Evolutionary conservation across 2,888 invertebrate genomes (phyloP), one percentile per base, ranked within the genome.

Genomic region (Parnassius glacialis): DNA sequence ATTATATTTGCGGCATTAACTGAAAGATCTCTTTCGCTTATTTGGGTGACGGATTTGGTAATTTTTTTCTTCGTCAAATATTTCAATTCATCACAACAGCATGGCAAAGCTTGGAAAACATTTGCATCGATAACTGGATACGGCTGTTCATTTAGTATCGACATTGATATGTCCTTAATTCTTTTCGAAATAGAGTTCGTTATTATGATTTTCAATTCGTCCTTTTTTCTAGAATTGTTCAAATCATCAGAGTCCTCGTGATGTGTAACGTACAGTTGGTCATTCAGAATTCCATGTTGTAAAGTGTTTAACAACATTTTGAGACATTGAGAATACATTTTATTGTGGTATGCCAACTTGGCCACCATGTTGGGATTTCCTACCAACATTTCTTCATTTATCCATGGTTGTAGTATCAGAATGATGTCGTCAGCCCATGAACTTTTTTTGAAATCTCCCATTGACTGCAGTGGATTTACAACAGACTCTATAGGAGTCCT

Each of bases 381-480:
- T 3, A 68, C 65, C 11, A 90, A 70, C 45, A 74, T 73, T 10
- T 81, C 78, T 64, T 83, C 79, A 25, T 80, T 80, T 12, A 90
- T 80, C 88, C 89, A 90, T 0, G 84, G 83, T 65, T 79, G 84
- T 1, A 91, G 74, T 3, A 81, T 74, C 1, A 87, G 65, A 9
- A 90, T 83, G 10, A 89, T 58, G 52, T 88, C 80, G 62, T 90
- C 89, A 0, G 86, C 82, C 91, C 90, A 91, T 0, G 85, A 81
- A 57, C 81, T 82, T 16, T 81, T 84, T 60, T 82, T 80, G 66
- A 90, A 90, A 64, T 89, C 87, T 41, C 76, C 76, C 61, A 87
- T 76, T 0, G 76, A 70, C 0, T 68, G 67, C 1, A 91, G 68
- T 0, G 90, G 90, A 58, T 90, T 90, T 2, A 74, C 66, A 13